Evolutionary conservation across 2,113 vertebrate species (phyloP).

Genomic region (Anarrhichthys ocellatus): DNA sequence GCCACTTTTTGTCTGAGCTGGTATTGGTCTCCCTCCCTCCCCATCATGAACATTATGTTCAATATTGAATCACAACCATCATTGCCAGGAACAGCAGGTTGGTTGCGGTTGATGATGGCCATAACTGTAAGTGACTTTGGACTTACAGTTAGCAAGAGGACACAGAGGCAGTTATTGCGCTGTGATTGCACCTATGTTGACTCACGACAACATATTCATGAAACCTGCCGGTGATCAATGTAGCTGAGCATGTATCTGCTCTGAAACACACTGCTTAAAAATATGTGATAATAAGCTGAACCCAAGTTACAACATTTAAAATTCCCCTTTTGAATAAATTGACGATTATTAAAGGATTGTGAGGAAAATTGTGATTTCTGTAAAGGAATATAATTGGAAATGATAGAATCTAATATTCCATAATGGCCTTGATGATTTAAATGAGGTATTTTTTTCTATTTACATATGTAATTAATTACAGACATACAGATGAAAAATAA

Average conservation of each 20-base stretch:
- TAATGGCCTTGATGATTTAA: background rate
- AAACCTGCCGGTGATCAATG: slow-evolving; percentile 23
- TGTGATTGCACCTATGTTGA: slow-evolving; percentile 44
- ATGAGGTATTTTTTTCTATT: background rate
- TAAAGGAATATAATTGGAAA: background rate
- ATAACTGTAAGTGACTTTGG: slow-evolving; percentile 66
- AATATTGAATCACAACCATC: background rate
- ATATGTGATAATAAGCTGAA: background rate
- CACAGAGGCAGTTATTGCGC: slow-evolving; percentile 30
- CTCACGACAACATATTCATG: slow-evolving; percentile 38
- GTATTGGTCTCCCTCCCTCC: background rate
- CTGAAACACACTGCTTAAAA: background rate
- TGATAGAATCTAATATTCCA: background rate
- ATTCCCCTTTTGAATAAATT: background rate
- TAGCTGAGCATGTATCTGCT: background rate
- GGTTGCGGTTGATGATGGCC: slow-evolving; percentile 19
- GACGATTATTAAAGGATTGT: background rate
- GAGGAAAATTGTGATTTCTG: background rate
- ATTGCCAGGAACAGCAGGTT: slow-evolving; percentile 35
- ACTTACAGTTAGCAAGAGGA: slow-evolving; percentile 40
- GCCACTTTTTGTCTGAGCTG: background rate
- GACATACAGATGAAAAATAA: background rate
- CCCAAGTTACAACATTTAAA: background rate
- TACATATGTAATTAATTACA: background rate
- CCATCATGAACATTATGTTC: slow-evolving; percentile 27